A percentile compares a stretch with the other conserved stretches of the same genome.
Evolutionary conservation across 2,888 invertebrate species (phyloP).

Genomic region (Tiliacea aurago): DNA sequence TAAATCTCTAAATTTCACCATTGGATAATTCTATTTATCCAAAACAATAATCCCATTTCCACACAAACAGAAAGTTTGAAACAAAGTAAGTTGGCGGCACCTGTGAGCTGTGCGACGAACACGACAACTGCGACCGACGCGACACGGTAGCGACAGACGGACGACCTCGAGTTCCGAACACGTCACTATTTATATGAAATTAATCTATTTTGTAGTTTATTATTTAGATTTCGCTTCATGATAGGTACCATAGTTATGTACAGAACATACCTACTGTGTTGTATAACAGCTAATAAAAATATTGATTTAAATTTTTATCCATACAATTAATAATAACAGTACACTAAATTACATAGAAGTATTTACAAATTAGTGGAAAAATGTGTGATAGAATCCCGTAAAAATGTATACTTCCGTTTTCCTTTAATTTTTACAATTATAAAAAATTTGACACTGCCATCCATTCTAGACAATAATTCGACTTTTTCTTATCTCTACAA

Average conservation of each 20-base stretch:
- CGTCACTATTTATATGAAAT: constrained; percentile 6
- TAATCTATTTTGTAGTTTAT: constrained; percentile 6
- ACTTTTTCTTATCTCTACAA: neutral
- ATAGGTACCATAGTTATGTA: too few species aligned
- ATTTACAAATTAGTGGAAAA: neutral
- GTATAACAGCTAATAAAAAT: neutral
- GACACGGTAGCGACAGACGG: constrained; percentile 27
- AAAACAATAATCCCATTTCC: constrained; percentile 29
- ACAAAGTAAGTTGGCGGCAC: constrained; percentile 55
- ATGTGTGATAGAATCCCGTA: too few species aligned
- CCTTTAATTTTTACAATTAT: neutral
- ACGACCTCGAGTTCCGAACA: constrained; percentile 35
- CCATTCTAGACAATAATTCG: neutral
- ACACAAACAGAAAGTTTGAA: constrained; percentile 51
- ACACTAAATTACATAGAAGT: neutral
- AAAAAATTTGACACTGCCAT: neutral
- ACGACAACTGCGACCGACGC: constrained; percentile 12
- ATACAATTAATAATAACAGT: neutral
- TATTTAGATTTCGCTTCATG: neutral
- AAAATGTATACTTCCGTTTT: neutral
- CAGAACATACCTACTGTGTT: neutral
- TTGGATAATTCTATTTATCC: constrained; percentile 32
- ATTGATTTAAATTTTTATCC: neutral
- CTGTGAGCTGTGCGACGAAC: constrained; percentile 59
- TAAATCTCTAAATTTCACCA: neutral